phyloP scores from a whole-genome alignment of 2,888 invertebrate genomes.

The Rotaria sp. region DNA sequence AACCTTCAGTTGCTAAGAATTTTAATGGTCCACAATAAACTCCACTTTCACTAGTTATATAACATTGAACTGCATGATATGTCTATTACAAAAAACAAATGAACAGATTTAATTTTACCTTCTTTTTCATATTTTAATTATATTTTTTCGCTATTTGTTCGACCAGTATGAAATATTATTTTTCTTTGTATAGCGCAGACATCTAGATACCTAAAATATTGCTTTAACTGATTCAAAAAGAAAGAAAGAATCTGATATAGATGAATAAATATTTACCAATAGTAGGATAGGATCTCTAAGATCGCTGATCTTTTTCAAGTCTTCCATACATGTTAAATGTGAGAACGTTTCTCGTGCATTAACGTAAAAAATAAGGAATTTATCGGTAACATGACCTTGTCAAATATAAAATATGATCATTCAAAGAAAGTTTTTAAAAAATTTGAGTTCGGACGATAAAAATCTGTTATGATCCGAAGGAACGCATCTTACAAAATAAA shows the following conservation, averaged over 20 bases:
- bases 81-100: slow-evolving; percentile 59
- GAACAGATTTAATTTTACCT: neutral
- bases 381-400: slow-evolving; percentile 16
- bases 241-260: no score
- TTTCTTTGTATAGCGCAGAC: slow-evolving; percentile 79
- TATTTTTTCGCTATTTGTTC: slow-evolving; percentile 88
- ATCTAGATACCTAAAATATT: slow-evolving; percentile 70
- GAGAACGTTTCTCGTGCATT: slow-evolving; percentile 59
- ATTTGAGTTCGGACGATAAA: slow-evolving; percentile 34
- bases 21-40: slow-evolving; percentile 96
- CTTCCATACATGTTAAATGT: slow-evolving; percentile 92
- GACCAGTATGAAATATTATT: slow-evolving; percentile 91
- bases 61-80: slow-evolving; percentile 82
- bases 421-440: neutral
- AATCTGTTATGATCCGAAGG: slow-evolving; percentile 32
- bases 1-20: slow-evolving; percentile 86
- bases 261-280: slow-evolving; percentile 84
- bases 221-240: neutral
- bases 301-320: slow-evolving; percentile 88
- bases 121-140: no score
- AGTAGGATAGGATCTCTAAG: slow-evolving; percentile 83
- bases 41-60: slow-evolving; percentile 76
- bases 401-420: neutral
- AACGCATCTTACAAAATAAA: slow-evolving; percentile 34
- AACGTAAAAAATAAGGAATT: slow-evolving; percentile 33